phyloP scores from a whole-genome alignment of 2,888 invertebrate species.

The Neoascia interrupta region DNA sequence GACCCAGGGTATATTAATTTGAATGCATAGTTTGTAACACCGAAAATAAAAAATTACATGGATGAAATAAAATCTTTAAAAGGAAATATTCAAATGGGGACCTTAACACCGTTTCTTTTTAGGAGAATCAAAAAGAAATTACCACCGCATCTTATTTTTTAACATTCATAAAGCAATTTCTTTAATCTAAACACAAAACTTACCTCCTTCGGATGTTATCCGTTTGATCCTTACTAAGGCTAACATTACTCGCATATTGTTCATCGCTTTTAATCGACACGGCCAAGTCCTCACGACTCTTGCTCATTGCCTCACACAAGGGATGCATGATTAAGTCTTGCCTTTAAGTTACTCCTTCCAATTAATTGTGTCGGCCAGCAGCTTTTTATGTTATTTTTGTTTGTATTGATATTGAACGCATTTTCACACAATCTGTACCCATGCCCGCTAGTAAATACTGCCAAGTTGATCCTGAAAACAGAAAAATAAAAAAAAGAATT shows the following conservation, averaged over 20 bases:
- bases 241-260: conserved; percentile 77
- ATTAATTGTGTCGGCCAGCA: no score
- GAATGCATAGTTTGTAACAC: no score
- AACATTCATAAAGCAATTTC: no score
- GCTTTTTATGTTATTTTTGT: conserved; percentile 1
- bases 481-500: neutral
- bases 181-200: no score
- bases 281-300: conserved; percentile 78
- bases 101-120: no score
- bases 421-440: neutral
- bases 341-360: neutral
- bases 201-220: conserved; percentile 78
- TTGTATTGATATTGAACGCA: neutral
- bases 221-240: conserved; percentile 75
- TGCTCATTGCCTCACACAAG: conserved; percentile 76
- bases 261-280: conserved; percentile 73
- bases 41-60: no score
- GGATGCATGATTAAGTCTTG: conserved; percentile 76
- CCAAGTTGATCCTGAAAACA: neutral
- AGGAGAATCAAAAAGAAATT: no score
- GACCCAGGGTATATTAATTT: no score
- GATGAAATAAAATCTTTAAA: no score
- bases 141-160: neutral
- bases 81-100: no score
- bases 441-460: neutral